Conservation (phyloP, 1,140 invertebrate genomes). For the Danaus plexippus region DNA sequence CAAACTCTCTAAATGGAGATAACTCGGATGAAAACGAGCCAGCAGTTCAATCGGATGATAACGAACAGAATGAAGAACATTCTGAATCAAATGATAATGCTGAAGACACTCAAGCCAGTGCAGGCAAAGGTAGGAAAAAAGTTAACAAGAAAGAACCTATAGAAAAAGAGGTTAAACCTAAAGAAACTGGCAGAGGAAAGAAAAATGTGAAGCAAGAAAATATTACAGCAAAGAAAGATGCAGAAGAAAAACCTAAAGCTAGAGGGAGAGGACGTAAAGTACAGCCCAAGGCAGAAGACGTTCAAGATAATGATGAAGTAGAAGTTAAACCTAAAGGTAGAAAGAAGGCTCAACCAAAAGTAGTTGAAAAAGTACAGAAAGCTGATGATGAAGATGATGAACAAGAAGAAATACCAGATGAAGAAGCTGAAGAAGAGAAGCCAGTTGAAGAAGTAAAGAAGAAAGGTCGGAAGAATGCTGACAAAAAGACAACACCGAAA, state of each 20-base stretch:
- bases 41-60: constrained; percentile 29
- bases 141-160: constrained; percentile 41
- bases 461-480: constrained; percentile 41
- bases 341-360: constrained; percentile 41
- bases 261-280: constrained; percentile 44
- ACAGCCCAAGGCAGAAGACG: constrained; percentile 35
- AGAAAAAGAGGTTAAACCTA: constrained; percentile 33
- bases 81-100: constrained; percentile 39
- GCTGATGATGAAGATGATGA: constrained; percentile 19
- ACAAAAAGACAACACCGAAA: constrained; percentile 43
- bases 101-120: constrained; percentile 28
- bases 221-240: constrained; percentile 24
- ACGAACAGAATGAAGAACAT: constrained; percentile 38
- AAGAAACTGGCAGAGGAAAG: constrained; percentile 32
- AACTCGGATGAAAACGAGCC: constrained; percentile 33
- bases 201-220: constrained; percentile 40
- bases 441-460: constrained; percentile 34
- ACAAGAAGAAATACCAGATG: constrained; percentile 15
- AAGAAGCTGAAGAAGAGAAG: constrained; percentile 27
- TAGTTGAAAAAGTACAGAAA: constrained; percentile 21
- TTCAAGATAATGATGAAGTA: constrained; percentile 37
- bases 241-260: constrained; percentile 50
- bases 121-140: constrained; percentile 44
- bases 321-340: constrained; percentile 38
- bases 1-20: constrained; percentile 34